Percentiles rank a stretch among this genome's conserved stretches.
Evolutionary conservation across 1,140 invertebrate genomes (phyloP).

Genomic region (Drosophila albomicans): DNA sequence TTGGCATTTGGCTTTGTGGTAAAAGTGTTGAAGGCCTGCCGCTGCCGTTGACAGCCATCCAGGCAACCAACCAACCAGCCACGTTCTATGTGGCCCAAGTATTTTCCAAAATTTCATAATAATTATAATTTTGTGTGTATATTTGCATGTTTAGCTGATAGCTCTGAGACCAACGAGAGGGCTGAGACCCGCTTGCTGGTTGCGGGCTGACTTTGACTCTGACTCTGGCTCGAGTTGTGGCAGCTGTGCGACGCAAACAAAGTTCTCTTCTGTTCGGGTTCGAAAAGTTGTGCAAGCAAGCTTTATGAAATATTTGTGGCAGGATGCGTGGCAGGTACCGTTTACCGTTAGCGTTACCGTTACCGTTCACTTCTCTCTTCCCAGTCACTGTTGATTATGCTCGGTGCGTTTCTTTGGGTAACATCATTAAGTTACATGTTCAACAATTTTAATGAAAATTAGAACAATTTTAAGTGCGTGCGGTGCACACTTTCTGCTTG

Average conservation of each 20-base stretch:
- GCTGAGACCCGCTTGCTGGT: constrained; percentile 3
- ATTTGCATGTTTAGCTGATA: constrained; percentile 59
- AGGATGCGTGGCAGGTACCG: constrained; percentile 44
- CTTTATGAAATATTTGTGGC: constrained; percentile 61
- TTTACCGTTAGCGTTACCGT: constrained; percentile 6
- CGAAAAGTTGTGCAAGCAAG: constrained; percentile 40
- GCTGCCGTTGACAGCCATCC: constrained; percentile 62
- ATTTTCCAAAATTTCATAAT: constrained; percentile 73
- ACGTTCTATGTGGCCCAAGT: constrained; percentile 29
- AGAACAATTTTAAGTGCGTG: constrained; percentile 31
- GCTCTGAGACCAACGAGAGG: constrained; percentile 1
- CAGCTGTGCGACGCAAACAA: constrained; percentile 54
- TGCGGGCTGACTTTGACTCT: too few relatives aligned
- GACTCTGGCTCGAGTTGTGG: constrained; percentile 15
- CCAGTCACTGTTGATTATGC: constrained; percentile 26
- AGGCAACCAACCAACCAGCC: constrained; percentile 31
- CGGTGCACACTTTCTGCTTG: constrained; percentile 38
- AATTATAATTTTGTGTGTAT: constrained; percentile 76
- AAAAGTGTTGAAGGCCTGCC: constrained; percentile 52
- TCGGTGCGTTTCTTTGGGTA: constrained; percentile 22
- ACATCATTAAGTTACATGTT: constrained; percentile 51
- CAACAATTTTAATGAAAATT: constrained; percentile 51
- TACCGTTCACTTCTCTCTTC: not conserved
- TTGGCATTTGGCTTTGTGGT: constrained; percentile 67
- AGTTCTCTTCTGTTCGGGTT: constrained; percentile 30